Evolutionary conservation across 2,113 vertebrate genomes (phyloP).

Genomic region (Rostratula benghalensis): DNA sequence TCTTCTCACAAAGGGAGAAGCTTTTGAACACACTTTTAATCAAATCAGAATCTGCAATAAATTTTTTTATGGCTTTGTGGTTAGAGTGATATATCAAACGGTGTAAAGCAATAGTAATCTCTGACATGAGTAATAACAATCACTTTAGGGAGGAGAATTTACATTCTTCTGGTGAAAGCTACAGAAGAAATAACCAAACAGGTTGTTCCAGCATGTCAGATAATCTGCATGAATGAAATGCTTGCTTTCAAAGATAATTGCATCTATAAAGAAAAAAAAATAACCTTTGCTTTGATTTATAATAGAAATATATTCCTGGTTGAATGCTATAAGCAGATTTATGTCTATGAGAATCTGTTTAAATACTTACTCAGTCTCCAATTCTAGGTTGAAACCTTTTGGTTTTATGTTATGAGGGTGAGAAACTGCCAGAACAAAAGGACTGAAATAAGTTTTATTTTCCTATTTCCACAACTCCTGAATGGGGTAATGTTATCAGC

Average conservation of each 20-base stretch:
- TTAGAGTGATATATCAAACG: slow-evolving; percentile 12
- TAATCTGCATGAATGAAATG: background rate
- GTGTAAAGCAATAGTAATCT: background rate
- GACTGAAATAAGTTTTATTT: slow-evolving; percentile 51
- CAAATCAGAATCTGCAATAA: background rate
- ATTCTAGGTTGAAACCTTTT: background rate
- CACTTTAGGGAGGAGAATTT: background rate
- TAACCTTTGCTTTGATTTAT: background rate
- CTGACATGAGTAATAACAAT: background rate
- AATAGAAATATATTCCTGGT: background rate
- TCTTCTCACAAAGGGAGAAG: background rate
- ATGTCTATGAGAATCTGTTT: background rate
- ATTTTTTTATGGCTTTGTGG: background rate
- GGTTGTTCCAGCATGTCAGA: background rate
- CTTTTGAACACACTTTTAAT: background rate
- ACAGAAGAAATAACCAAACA: background rate
- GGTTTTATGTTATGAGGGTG: background rate
- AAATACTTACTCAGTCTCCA: background rate
- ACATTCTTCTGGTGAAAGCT: background rate
- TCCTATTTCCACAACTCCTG: slow-evolving; percentile 9
- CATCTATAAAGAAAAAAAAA: background rate
- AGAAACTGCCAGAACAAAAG: slow-evolving; percentile 48
- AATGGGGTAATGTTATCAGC: slow-evolving; percentile 37
- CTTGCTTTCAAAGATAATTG: slow-evolving; percentile 9
- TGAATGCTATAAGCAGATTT: background rate